Percentiles rank a stretch among this genome's conserved stretches.
Conservation (phyloP, 2,797 vertebrate species). For the Percopsis omiscomaycus region DNA sequence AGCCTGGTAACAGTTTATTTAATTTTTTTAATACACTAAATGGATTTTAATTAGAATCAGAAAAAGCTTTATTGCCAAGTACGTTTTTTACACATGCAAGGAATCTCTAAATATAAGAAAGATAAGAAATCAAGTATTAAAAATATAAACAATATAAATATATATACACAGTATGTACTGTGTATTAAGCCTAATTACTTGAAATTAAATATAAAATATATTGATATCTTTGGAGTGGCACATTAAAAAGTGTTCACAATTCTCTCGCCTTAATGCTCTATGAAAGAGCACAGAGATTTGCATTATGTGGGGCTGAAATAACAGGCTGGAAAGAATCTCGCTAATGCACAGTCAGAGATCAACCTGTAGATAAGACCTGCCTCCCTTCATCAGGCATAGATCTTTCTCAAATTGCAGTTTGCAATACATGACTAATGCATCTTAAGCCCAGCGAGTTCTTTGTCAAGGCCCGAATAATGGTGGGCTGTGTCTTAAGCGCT, state of each 20-base stretch:
- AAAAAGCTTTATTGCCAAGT: too few relatives aligned
- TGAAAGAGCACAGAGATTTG: neutral
- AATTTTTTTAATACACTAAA: too few relatives aligned
- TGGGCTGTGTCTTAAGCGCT: too few relatives aligned
- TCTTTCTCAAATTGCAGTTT: constrained; percentile 41
- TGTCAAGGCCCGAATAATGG: too few relatives aligned
- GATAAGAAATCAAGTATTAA: too few relatives aligned
- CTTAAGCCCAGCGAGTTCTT: neutral
- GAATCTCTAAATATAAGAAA: too few relatives aligned
- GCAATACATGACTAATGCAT: constrained; percentile 53
- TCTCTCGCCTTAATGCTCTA: neutral
- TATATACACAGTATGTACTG: too few relatives aligned
- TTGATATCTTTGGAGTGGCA: too few relatives aligned
- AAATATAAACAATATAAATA: neutral
- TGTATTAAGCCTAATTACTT: too few relatives aligned
- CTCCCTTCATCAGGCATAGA: constrained; percentile 55
- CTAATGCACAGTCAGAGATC: neutral
- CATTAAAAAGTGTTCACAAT: neutral
- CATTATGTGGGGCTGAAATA: neutral
- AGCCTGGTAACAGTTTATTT: neutral
- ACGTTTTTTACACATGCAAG: too few relatives aligned
- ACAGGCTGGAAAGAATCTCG: neutral
- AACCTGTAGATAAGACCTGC: constrained; percentile 31
- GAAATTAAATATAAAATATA: too few relatives aligned
- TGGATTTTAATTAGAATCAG: too few relatives aligned